phyloP scores from a whole-genome alignment of 2,888 invertebrate genomes.

The Phymatocera aterrima region DNA sequence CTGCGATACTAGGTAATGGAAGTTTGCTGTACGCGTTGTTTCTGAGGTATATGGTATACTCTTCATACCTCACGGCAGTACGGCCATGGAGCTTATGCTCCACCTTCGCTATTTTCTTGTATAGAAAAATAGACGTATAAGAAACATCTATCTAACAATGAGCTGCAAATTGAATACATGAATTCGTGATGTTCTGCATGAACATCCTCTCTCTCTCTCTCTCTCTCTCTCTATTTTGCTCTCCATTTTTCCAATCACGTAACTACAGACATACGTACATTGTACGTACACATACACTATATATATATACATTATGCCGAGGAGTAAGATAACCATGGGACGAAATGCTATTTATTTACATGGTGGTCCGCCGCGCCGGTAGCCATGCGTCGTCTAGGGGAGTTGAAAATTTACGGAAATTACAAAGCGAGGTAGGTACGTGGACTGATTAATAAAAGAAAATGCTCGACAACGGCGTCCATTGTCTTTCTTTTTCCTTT shows the following conservation, averaged over 20 bases:
- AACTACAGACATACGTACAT: neutral
- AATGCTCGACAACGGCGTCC: neutral
- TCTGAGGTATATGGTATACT: neutral
- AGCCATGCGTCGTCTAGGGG: neutral
- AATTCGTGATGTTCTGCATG: conserved; percentile 16
- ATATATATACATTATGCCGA: neutral
- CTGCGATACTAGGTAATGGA: conserved; percentile 34
- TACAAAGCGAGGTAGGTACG: conserved; percentile 16
- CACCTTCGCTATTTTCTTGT: neutral
- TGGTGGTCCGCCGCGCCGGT: neutral
- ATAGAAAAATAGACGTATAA: neutral
- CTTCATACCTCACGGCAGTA: conserved; percentile 1
- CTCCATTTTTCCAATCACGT: neutral
- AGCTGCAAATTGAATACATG: neutral
- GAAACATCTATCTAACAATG: neutral
- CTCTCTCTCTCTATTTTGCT: neutral
- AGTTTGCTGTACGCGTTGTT: conserved; percentile 21
- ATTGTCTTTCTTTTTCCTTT: conserved; percentile 27
- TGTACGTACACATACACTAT: neutral
- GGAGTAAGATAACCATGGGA: conserved; percentile 2
- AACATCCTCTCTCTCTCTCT: neutral
- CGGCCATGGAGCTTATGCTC: neutral
- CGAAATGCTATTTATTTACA: neutral
- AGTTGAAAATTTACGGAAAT: conserved; percentile 34
- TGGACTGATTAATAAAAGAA: conserved; percentile 43